These are phyloP conservation scores for Hypsibius dujardini DNA, from an alignment of 1,140 invertebrate genomes.

Conservation along the genomic window DNA sequence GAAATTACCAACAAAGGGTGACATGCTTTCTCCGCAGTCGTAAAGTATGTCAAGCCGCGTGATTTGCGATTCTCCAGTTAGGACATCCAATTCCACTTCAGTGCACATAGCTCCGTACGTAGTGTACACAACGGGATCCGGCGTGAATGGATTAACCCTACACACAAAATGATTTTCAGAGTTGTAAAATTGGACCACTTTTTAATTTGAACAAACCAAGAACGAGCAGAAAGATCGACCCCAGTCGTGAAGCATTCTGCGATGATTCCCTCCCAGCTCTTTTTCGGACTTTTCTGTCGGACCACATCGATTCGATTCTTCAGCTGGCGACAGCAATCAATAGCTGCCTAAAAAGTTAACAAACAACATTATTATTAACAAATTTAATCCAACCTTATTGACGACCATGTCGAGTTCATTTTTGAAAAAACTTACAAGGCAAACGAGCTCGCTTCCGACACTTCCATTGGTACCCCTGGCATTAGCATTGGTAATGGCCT, in stretches of 20 bases:
- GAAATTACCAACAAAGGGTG: no score
- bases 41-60: constrained; percentile 29
- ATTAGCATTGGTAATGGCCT: constrained; percentile 38
- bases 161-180: no score
- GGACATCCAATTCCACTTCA: constrained; percentile 54
- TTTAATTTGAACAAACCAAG: constrained; percentile 36
- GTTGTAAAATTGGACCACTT: no score
- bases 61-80: constrained; percentile 59
- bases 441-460: constrained; percentile 48
- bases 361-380: no score
- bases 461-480: constrained; percentile 46
- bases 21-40: constrained; percentile 26
- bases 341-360: constrained; percentile 37
- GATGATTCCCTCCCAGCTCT: constrained; percentile 49
- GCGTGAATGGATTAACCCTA: constrained; percentile 26
- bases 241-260: constrained; percentile 38
- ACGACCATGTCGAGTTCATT: constrained; percentile 19
- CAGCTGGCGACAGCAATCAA: constrained; percentile 48
- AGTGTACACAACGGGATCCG: constrained; percentile 56
- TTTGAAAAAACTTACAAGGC: constrained; percentile 37
- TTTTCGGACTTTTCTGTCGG: constrained; percentile 40
- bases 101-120: constrained; percentile 57
- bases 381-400: no score
- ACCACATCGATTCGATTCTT: constrained; percentile 44
- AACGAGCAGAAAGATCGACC: constrained; percentile 46